Evolutionary conservation across 2,113 vertebrate species (phyloP).

Genomic region (Anarrhichthys ocellatus): DNA sequence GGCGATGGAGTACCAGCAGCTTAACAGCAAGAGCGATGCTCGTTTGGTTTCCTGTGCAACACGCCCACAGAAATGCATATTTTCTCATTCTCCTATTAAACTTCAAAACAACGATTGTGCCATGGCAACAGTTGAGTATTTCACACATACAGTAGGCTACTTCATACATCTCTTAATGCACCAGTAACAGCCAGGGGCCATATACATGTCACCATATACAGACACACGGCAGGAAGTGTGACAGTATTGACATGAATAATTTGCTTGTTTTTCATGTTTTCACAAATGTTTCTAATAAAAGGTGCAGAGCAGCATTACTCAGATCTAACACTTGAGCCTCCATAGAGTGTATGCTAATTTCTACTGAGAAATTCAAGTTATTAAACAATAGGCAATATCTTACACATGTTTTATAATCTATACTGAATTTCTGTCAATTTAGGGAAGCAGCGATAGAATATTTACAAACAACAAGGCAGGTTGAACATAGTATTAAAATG

Average conservation of each 20-base stretch:
- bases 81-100: constrained; percentile 18
- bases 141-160: constrained; percentile 5
- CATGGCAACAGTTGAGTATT: constrained; percentile 35
- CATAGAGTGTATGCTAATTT: background rate
- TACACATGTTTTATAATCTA: background rate
- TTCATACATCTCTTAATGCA: background rate
- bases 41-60: constrained; percentile 44
- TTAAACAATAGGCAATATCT: background rate
- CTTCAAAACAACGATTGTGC: background rate
- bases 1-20: constrained; percentile 6
- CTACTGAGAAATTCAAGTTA: background rate
- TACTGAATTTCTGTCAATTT: background rate
- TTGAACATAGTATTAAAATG: no score
- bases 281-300: background rate
- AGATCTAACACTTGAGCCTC: background rate
- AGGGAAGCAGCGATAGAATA: background rate
- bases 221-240: background rate
- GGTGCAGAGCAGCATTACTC: constrained; percentile 1
- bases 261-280: background rate
- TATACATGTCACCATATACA: no score
- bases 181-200: background rate
- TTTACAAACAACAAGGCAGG: no score
- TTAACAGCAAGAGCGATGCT: constrained; percentile 43
- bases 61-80: background rate
- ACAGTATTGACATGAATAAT: background rate